Evolutionary conservation across 2,888 invertebrate species (phyloP).

Genomic region (Cryptops parisi): DNA sequence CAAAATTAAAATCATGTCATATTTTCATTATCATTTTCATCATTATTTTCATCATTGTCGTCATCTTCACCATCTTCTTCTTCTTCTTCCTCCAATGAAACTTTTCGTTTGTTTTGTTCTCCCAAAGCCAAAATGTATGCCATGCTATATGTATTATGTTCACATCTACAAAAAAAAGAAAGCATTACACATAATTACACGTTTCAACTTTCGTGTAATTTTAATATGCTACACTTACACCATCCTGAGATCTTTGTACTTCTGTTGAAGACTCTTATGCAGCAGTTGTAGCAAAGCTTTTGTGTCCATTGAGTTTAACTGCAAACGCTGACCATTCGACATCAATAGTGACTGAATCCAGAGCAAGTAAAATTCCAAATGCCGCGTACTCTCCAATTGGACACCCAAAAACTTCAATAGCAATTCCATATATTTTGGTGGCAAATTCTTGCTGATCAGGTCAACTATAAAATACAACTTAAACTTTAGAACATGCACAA

Average conservation of each 20-base stretch:
- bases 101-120: neutral
- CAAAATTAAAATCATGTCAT: no score
- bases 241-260: slow-evolving; percentile 65
- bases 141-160: slow-evolving; percentile 1
- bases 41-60: neutral
- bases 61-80: neutral
- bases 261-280: slow-evolving; percentile 62
- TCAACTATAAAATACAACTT: slow-evolving; percentile 64
- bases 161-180: neutral
- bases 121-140: neutral
- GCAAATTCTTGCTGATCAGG: slow-evolving; percentile 51
- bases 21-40: no score
- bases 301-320: slow-evolving; percentile 38
- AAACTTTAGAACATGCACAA: slow-evolving; percentile 20
- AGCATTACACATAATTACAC: neutral
- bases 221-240: no score
- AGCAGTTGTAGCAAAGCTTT: slow-evolving; percentile 52
- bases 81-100: neutral
- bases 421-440: slow-evolving; percentile 58
- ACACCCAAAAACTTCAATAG: slow-evolving; percentile 54
- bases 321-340: slow-evolving; percentile 41
- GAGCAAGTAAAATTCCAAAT: slow-evolving; percentile 73
- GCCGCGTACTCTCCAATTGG: slow-evolving; percentile 58
- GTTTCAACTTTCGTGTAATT: no score
- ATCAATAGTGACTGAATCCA: slow-evolving; percentile 61